These are phyloP conservation scores for Phallusia fumigata DNA, from an alignment of 23 tunicate genomes.

Conservation along the genomic window DNA sequence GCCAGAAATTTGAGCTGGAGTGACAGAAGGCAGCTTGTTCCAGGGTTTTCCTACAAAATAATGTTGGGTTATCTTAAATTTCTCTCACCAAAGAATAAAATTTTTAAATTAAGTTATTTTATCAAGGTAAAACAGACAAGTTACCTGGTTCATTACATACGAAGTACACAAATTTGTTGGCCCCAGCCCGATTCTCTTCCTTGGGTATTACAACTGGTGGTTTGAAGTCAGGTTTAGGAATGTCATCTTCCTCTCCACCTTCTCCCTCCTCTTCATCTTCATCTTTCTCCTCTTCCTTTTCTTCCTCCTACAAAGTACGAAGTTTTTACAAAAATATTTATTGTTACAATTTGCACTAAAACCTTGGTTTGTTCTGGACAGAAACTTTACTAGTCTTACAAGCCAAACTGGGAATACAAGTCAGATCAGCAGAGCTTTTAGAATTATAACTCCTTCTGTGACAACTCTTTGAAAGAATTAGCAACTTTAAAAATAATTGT, in stretches of 20 bases:
- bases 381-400: not conserved
- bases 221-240: slow-evolving; percentile 94
- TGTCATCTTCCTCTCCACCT: slow-evolving; percentile 85
- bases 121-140: not conserved
- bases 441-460: too few species aligned
- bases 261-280: slow-evolving; percentile 96
- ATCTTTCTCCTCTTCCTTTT: slow-evolving; percentile 79
- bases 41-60: slow-evolving; percentile 57
- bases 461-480: too few species aligned
- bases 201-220: slow-evolving; percentile 98
- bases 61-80: too few species aligned
- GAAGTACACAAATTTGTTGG: slow-evolving; percentile 95
- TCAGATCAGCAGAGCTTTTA: not conserved
- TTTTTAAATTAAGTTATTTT: too few species aligned
- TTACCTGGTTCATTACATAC: slow-evolving; percentile 96
- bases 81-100: too few species aligned
- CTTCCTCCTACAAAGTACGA: slow-evolving; percentile 49
- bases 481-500: too few species aligned
- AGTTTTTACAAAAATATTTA: not conserved
- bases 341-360: too few species aligned
- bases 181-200: slow-evolving; percentile 84
- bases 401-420: not conserved
- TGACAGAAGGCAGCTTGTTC: slow-evolving; percentile 89
- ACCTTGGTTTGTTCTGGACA: not conserved
- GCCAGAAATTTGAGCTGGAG: slow-evolving; percentile 80